Evolutionary conservation across 2,113 vertebrate species (phyloP), one percentile per base, ranked within the genome.

Genomic region (Stigmatopora argus): DNA sequence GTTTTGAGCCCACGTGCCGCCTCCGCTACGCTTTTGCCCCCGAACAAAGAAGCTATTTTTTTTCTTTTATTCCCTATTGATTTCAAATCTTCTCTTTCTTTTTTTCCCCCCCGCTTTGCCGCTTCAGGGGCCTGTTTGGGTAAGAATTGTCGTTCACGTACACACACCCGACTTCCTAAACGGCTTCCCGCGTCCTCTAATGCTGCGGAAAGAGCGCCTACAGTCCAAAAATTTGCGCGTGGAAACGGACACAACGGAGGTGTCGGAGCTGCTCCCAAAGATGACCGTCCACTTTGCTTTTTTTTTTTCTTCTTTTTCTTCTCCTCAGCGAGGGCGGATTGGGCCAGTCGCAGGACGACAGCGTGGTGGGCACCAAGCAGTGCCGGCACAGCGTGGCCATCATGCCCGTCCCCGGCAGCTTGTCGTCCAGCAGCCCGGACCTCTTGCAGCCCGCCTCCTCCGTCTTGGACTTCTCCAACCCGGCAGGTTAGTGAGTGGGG

Each of bases 311-410:
- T 41, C 38, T 8, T 41, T 1, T 1, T 4, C 14, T 35, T 52
- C 15, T 81, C 78, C 90, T 41, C 86, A 99, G 96, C 23, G 96
- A 99, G 5, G 93, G 92, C 1, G 92, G 93, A 1, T 87, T 98
- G 81, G 93, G 92, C 80, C 96, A 98, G 70, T 97, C 95, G 0
- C 96, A 99, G 84, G 96, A 99, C 18, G 96, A 99, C 91, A 99
- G 95, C 86, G 93, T 99, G 1, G 94, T 99, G 71, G 96, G 95
- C 1, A 98, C 95, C 0, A 95, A 95, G 70, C 95, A 97, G 86
- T 96, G 93, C 73, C 84, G 96, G 0, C 95, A 96, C 89, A 98
- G 96, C 73, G 89, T 97, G 82, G 95, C 94, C 69, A 95, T 98
- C 78, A 94, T 98, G 96, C 96, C 96, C 23, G 92, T 97, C 62